Conservation (phyloP, 23 tunicate species). For the Ascidia mentula region DNA sequence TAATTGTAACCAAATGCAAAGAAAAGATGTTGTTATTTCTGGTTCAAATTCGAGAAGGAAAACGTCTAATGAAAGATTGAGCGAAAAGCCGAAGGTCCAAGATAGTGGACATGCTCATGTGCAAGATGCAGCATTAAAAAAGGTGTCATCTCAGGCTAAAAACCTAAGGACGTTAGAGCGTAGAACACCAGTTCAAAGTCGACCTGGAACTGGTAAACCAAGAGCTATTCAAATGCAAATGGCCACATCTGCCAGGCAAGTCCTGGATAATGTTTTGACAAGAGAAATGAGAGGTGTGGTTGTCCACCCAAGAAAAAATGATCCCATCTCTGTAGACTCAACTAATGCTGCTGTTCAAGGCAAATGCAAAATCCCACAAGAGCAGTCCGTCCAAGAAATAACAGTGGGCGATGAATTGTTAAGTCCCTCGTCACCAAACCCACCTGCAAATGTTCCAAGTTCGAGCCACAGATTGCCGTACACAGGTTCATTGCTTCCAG, state of each 20-base stretch:
- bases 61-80: not conserved
- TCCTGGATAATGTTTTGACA: conserved; percentile 44
- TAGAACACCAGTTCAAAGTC: conserved; percentile 6
- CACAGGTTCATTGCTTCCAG: not conserved
- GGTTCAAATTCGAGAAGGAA: not conserved
- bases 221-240: conserved; percentile 51
- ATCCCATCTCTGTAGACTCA: not conserved
- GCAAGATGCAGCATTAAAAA: not conserved
- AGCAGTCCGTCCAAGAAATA: too few species aligned
- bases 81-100: not conserved
- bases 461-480: not conserved
- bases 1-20: not conserved
- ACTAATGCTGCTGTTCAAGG: not conserved
- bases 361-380: not conserved
- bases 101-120: not conserved
- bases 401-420: too few species aligned
- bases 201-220: conserved; percentile 29
- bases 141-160: not conserved
- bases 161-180: conserved; percentile 2
- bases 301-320: not conserved
- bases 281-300: conserved; percentile 46
- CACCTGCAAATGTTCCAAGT: not conserved
- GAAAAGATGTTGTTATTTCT: not conserved
- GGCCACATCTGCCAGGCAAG: conserved; percentile 62
- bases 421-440: not conserved